Percentiles rank a stretch among this genome's conserved stretches.
phyloP scores from a whole-genome alignment of 2,888 invertebrate species.

The Acanthosoma haemorrhoidale region DNA sequence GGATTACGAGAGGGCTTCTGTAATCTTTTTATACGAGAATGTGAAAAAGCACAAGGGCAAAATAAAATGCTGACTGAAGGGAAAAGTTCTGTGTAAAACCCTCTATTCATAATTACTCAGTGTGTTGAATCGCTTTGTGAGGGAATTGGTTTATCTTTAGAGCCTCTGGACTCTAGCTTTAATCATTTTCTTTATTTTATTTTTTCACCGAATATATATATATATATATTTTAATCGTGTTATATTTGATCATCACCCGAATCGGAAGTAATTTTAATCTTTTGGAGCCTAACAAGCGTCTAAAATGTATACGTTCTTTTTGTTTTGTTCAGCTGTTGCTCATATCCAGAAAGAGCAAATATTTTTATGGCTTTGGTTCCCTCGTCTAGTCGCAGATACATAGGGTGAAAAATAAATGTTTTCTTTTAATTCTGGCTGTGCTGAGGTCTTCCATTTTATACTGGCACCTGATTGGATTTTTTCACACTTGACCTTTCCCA shows the following conservation, averaged over 20 bases:
- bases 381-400: too few relatives aligned
- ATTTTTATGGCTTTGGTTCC: too few relatives aligned
- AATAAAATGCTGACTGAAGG: slow-evolving; percentile 15
- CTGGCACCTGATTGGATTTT: neutral
- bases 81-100: neutral
- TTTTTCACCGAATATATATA: too few relatives aligned
- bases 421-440: neutral
- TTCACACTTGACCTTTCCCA: neutral
- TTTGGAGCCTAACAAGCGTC: too few relatives aligned
- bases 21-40: slow-evolving; percentile 4
- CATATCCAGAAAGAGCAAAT: too few relatives aligned
- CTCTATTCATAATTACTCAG: slow-evolving; percentile 17
- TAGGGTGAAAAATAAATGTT: neutral
- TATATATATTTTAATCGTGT: too few relatives aligned
- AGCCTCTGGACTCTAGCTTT: neutral
- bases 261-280: too few relatives aligned
- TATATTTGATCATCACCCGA: too few relatives aligned
- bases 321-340: too few relatives aligned
- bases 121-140: neutral
- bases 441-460: neutral
- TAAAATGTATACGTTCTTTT: too few relatives aligned
- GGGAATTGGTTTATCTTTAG: neutral
- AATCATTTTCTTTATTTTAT: neutral
- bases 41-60: neutral
- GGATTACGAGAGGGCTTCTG: neutral